These are phyloP conservation scores for Drosophila rellima DNA, from an alignment of 2,888 invertebrate genomes.

Conservation along the genomic window DNA sequence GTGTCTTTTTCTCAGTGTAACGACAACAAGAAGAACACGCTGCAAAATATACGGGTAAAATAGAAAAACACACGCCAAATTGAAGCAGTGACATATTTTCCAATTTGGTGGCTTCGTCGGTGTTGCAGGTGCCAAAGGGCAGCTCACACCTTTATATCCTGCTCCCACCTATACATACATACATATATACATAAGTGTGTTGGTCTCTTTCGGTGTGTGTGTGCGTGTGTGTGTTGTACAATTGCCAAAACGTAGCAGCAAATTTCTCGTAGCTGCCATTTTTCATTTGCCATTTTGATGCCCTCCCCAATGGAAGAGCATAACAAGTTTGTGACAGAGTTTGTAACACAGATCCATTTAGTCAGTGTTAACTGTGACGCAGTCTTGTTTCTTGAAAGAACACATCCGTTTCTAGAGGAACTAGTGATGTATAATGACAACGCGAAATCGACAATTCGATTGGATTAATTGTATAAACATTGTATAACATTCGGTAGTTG, in stretches of 20 bases:
- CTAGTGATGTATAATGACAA: no score
- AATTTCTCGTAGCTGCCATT: no score
- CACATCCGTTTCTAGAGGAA: no score
- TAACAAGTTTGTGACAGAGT: neutral
- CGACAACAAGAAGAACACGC: slow-evolving; percentile 3
- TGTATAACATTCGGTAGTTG: no score
- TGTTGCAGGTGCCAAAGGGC: slow-evolving; percentile 13
- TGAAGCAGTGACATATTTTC: slow-evolving; percentile 77
- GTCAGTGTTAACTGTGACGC: no score
- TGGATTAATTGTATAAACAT: no score
- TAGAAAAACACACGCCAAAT: slow-evolving; percentile 54
- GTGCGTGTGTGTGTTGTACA: slow-evolving; percentile 29
- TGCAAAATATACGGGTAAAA: slow-evolving; percentile 4
- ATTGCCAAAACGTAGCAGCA: slow-evolving; percentile 49
- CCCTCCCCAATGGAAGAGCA: neutral
- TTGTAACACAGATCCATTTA: neutral
- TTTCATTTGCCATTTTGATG: slow-evolving; percentile 19
- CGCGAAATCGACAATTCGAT: no score
- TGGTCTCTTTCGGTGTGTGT: slow-evolving; percentile 5
- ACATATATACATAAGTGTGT: slow-evolving; percentile 1
- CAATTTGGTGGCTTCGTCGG: slow-evolving; percentile 64
- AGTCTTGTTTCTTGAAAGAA: no score
- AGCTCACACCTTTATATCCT: slow-evolving; percentile 20
- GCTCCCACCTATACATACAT: neutral
- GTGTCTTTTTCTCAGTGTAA: neutral